Evolutionary conservation across 2,113 vertebrate genomes (phyloP).

Genomic region (Neogobius melanostomus): DNA sequence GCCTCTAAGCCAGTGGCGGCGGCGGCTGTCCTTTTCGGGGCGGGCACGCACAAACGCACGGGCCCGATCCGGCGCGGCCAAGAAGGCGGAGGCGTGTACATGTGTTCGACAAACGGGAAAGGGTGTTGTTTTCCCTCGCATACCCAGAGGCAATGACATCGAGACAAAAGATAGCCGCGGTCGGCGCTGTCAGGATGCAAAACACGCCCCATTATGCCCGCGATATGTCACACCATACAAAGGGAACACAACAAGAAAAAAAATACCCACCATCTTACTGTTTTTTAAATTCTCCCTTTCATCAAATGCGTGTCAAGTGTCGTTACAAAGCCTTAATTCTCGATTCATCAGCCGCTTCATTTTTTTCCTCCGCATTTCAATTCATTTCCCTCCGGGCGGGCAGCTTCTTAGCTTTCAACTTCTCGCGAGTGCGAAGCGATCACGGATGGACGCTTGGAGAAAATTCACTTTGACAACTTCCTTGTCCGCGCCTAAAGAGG

Average conservation of each 20-base stretch:
- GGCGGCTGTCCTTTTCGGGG: slow-evolving; percentile 58
- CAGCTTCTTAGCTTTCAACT: slow-evolving; percentile 44
- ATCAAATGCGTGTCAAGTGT: slow-evolving; percentile 76
- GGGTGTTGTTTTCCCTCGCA: slow-evolving; percentile 68
- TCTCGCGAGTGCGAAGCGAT: slow-evolving; percentile 63
- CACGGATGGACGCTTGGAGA: slow-evolving; percentile 35
- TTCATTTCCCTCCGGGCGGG: slow-evolving; percentile 69
- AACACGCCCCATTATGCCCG: slow-evolving; percentile 54
- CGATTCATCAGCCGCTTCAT: slow-evolving; percentile 73
- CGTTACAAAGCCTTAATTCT: slow-evolving; percentile 72
- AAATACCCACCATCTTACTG: slow-evolving; percentile 23
- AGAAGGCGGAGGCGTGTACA: slow-evolving; percentile 61
- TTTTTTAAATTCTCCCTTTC: slow-evolving; percentile 58
- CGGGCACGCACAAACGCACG: slow-evolving; percentile 13
- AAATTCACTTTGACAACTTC: slow-evolving; percentile 74
- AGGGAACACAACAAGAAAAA: slow-evolving; percentile 34
- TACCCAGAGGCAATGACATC: slow-evolving; percentile 66
- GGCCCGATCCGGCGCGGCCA: slow-evolving; percentile 26
- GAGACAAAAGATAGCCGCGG: slow-evolving; percentile 68
- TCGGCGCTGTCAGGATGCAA: slow-evolving; percentile 68
- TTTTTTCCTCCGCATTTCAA: slow-evolving; percentile 60
- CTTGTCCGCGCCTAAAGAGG: slow-evolving; percentile 55
- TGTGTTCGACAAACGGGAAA: slow-evolving; percentile 65
- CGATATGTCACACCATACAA: slow-evolving; percentile 61
- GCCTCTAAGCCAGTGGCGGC: slow-evolving; percentile 72